A percentile compares a stretch with the other conserved stretches of the same genome.
These are phyloP conservation scores for Theocolax elegans DNA, from an alignment of 1,140 invertebrate species.

Conservation along the genomic window DNA sequence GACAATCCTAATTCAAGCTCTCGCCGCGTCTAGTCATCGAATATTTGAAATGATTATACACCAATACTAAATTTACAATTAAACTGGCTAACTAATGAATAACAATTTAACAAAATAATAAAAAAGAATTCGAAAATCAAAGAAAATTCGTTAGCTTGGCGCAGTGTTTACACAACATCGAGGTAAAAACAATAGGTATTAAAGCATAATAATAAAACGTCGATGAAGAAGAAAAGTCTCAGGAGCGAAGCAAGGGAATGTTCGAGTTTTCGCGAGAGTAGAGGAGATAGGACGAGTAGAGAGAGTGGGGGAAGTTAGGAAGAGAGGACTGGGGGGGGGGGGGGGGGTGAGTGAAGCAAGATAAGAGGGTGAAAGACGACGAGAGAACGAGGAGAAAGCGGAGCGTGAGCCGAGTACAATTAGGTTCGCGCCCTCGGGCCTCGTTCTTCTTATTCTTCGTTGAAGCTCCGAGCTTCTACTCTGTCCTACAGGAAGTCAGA, in stretches of 20 bases:
- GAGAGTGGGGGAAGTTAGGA: neutral
- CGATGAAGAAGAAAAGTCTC: constrained; percentile 20
- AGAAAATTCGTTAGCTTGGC: constrained; percentile 4
- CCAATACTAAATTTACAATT: no score
- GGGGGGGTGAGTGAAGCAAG: constrained; percentile 5
- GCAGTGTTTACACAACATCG: constrained; percentile 22
- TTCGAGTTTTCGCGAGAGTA: neutral
- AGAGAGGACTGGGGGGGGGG: neutral
- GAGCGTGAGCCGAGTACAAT: constrained; percentile 57
- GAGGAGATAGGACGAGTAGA: neutral
- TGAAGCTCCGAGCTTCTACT: neutral
- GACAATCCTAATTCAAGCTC: no score
- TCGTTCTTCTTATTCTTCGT: constrained; percentile 43
- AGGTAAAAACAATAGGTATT: constrained; percentile 14
- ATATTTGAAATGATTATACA: no score
- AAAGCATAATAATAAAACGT: constrained; percentile 38
- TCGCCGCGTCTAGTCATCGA: no score
- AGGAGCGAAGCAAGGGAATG: neutral
- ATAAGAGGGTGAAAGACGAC: constrained; percentile 40
- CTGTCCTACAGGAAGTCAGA: constrained; percentile 4
- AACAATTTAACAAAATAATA: no score
- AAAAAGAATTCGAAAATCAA: no score
- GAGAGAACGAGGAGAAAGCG: constrained; percentile 29
- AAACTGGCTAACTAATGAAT: no score
- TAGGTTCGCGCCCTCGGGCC: constrained; percentile 58